phyloP scores from a whole-genome alignment of 1,140 invertebrate species.

The Stenopsyche tienmushanensis region DNA sequence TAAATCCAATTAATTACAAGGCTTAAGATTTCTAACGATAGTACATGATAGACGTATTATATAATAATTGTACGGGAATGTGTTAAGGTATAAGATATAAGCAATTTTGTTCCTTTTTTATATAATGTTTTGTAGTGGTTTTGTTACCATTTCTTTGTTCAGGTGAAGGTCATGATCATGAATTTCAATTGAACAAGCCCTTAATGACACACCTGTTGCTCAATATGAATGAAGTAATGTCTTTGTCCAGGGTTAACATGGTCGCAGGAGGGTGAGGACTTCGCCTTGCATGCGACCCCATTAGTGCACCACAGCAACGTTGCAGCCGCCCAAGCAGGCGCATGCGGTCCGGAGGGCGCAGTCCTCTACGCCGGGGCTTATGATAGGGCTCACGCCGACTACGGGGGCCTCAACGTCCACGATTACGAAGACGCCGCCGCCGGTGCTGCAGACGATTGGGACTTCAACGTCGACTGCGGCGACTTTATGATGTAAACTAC shows the following conservation, averaged over 20 bases:
- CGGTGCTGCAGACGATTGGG: constrained; percentile 61
- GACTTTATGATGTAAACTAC: constrained; percentile 63
- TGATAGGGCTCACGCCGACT: constrained; percentile 59
- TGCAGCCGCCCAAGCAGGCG: constrained; percentile 53
- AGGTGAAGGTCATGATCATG: too few relatives aligned
- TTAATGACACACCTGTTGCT: too few relatives aligned
- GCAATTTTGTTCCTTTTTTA: too few relatives aligned
- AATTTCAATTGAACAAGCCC: too few relatives aligned
- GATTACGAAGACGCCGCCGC: constrained; percentile 55
- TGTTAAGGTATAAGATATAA: too few relatives aligned
- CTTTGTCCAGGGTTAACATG: constrained; percentile 59
- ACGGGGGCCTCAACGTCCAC: constrained; percentile 54
- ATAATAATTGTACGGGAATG: too few relatives aligned
- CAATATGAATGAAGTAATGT: too few relatives aligned
- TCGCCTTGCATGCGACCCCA: constrained; percentile 61
- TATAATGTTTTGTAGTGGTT: too few relatives aligned
- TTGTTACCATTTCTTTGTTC: too few relatives aligned
- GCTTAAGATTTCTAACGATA: too few relatives aligned
- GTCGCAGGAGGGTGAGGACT: constrained; percentile 63
- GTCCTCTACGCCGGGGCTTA: constrained; percentile 62
- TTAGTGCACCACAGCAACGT: constrained; percentile 62
- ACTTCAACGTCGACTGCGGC: constrained; percentile 62
- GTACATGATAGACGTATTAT: too few relatives aligned
- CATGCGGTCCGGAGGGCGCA: constrained; percentile 56
- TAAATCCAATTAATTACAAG: too few relatives aligned